Evolutionary conservation across 2,888 invertebrate species (phyloP), one percentile per base, ranked within the genome.

Genomic region (Hirtodrosophila alboralis): DNA sequence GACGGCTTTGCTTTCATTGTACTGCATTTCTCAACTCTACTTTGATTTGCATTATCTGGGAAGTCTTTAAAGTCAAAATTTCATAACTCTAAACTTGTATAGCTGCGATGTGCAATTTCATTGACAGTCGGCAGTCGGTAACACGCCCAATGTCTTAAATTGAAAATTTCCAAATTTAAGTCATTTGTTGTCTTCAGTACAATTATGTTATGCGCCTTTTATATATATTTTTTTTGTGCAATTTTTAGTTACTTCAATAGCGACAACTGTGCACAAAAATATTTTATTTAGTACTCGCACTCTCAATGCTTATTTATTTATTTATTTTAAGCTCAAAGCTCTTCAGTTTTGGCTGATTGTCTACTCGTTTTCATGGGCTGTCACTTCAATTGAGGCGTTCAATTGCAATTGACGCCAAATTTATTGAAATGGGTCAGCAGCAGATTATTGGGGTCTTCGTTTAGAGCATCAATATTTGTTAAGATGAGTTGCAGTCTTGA

Each of bases 301-400:
- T 40, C n/a, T 10, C 14, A 31, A 27, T 41, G 7, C 27, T 10
- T 57, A 56, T 67, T 66, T 70, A 45, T 34, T 54, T n/a, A n/a
- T n/a, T n/a, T n/a, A n/a, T n/a, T 77, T 63, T 64, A 51, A 57
- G 51, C 67, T 65, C 59, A 61, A 48, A 67, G 61, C 64, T 66
- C 66, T 75, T 54, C 58, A 75, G 64, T 41, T 53, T 57, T 58
- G 59, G 56, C 65, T 79, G 72, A 77, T 84, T 75, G 63, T 68
- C 72, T 51, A 71, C 77, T 79, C 68, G 58, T 84, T 75, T 80
- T 69, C 72, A 75, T 63, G 84, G 78, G 61, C 75, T 78, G 85
- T 84, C 81, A 78, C 70, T 77, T 69, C 59, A 81, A 60, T 51
- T 70, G 69, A 63, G 72, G 63, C 65, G 43, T 73, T 84, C 77